A percentile compares a stretch with the other conserved stretches of the same genome.
Evolutionary conservation across 2,797 vertebrate species (phyloP).

Genomic region (Catostomus latipinnis): DNA sequence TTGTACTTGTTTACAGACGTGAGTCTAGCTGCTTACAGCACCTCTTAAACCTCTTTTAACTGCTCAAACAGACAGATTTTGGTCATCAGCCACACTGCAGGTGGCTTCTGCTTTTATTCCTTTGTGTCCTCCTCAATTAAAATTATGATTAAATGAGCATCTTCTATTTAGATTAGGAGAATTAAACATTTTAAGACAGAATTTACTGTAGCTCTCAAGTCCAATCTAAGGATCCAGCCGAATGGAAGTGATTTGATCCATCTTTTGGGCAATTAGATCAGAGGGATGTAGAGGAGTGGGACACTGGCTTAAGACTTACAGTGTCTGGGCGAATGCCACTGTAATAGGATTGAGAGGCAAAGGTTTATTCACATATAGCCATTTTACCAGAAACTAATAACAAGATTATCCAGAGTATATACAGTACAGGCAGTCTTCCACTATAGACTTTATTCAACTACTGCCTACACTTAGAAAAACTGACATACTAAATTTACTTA

Average conservation of each 20-base stretch:
- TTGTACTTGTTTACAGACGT: constrained; percentile 87
- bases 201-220: constrained; percentile 35
- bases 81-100: constrained; percentile 62
- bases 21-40: constrained; percentile 79
- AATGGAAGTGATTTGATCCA: constrained; percentile 30
- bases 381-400: constrained; percentile 11
- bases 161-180: constrained; percentile 64
- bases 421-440: background rate
- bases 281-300: constrained; percentile 23
- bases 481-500: no score
- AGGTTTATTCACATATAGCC: no score
- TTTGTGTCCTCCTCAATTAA: constrained; percentile 74
- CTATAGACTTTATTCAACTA: no score
- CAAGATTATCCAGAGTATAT: background rate
- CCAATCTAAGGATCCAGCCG: constrained; percentile 28
- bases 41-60: constrained; percentile 85
- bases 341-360: constrained; percentile 8
- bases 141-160: constrained; percentile 71
- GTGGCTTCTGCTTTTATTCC: constrained; percentile 66
- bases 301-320: constrained; percentile 18
- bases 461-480: no score
- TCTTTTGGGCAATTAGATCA: constrained; percentile 12
- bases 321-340: constrained; percentile 8
- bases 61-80: constrained; percentile 84
- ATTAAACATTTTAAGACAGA: no score